Base-by-base conservation (phyloP, 2,888 invertebrate genomes). In the Nephrotoma flavescens region DNA sequence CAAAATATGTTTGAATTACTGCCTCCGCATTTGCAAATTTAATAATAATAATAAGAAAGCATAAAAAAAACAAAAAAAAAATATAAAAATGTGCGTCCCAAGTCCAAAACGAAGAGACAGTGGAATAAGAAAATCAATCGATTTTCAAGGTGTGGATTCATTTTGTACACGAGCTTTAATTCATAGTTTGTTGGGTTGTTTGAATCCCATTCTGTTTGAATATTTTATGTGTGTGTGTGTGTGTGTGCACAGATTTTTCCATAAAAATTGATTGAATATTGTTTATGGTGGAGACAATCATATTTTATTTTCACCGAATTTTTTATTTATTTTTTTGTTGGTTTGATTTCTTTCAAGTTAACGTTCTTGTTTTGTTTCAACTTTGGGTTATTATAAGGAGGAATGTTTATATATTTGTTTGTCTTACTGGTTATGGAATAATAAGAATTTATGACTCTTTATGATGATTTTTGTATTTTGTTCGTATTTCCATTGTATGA, bases 1-100 rank as follows among this genome's bases (percentile, higher is more conserved):
- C 85, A 85, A 85, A 85, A 85, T 44, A 44, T 44, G 44, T 85
- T 85, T 85, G 85, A 85, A 42, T 85, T 85, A 85, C 84, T 42
- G 84, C 84, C 84, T 84, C 84, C 84, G 42, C 84, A 84, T 84
- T 84, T 84, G 84, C 84, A 84, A 84, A 84, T 84, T 84, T 84
- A 41, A 84, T 42, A 41, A 52, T 42, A 41, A 52, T 52, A 71
- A 71, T 71, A 71, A 71, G 71, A 71, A 31, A 71, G 71, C 31
- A 71, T 71, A 71, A 71, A 71, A 52, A 5, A 15, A n/a, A 19
- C 1, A 15, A 11, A 71, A 19, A 71, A 19, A 52, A 19, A 19
- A 19, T 19, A 19, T 19, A 19, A 19, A 71, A 71, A 31, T 71
- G 31, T 57, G 52, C 52, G 52, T 57, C 15, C 52, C 9, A 31